Evolutionary conservation across 2,113 vertebrate genomes (phyloP), one percentile per base, ranked within the genome.

Genomic region (Anas platyrhynchos): DNA sequence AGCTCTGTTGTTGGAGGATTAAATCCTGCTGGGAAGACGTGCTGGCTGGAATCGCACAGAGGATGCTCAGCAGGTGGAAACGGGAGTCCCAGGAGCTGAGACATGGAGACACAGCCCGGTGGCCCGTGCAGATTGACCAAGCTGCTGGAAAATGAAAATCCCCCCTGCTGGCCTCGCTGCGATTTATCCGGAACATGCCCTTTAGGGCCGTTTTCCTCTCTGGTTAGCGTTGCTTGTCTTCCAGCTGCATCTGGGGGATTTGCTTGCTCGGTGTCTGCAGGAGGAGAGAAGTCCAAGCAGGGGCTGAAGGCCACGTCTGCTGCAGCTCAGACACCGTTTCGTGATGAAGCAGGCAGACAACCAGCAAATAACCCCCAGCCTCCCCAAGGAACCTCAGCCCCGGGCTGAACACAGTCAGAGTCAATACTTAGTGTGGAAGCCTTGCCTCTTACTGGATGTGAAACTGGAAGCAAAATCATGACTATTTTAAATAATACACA

Each of bases 21-120:
- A 50, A 91, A 82, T 23, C 56, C 66, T 41, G 59, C 7, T 27
- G 14, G 77, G 56, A 56, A 52, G 43, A 73, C 56, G 18, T 67
- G n/a, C 65, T 74, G 83, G 43, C 34, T 79, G 76, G 6, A 68
- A 16, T 68, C 58, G 48, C 31, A 84, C 63, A 46, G 25, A 13
- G 62, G n/a, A 38, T 72, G 67, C 56, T 38, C 74, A 93, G 88
- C 41, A 86, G 67, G 52, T 80, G 63, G 67, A 52, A 32, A 43
- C 20, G 48, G 36, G 29, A 48, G 10, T 75, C 61, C 41, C 32
- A 5, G 0, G 61, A 52, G 75, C 26, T 2, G 11, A 63, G 59
- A 34, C 6, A 0, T 54, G 66, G 22, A 38, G 79, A 34, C 15
- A 22, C 0, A 0, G 26, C 44, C 38, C 7, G 1, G 26, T 79